Evolutionary conservation across 2,888 invertebrate species (phyloP), one percentile per base, ranked within the genome.

Genomic region (Pogonocherus hispidulus): DNA sequence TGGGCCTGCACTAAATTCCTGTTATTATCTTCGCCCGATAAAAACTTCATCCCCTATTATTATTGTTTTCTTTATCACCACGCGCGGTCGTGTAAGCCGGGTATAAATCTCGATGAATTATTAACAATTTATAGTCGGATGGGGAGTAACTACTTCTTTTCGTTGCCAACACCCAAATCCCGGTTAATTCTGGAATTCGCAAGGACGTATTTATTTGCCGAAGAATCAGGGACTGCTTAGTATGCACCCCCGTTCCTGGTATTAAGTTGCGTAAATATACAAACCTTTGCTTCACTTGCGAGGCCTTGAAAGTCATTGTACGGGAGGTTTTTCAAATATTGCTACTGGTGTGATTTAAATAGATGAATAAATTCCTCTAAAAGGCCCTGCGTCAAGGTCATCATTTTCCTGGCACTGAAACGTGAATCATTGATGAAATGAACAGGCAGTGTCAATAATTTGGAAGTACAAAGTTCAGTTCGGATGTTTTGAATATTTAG

Each of bases 51-150:
- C 57, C 57, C 44, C 57, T 20, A 22, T 57, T 44, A 41, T 57
- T 57, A 57, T 23, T 57, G 57, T 57, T 57, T 57, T 57, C 44
- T 57, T 57, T 57, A 57, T 44, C 8, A 35, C 44, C 37, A 16
- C 55, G 37, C 41, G 35, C 20, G n/a, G 22, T 37, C n/a, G n/a
- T 37, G 35, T 55, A 55, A 55, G 37, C 55, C 37, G 20, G 11
- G n/a, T 19, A 37, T 55, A 37, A 55, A 41, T 55, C 37, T 41
- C 19, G 5, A 32, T 52, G 52, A 52, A 32, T 32, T 52, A 52
- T 52, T 52, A 52, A 52, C 52, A 52, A 32, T 52, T 52, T 52
- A 32, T 27, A 52, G 16, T 27, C 16, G 8, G 49, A 51, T 14
- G n/a, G n/a, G 6, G n/a, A 51, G 16, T 22, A 32, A 22, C 18